Conservation (phyloP, 1,140 invertebrate species). For the Diorhabda carinulata region DNA sequence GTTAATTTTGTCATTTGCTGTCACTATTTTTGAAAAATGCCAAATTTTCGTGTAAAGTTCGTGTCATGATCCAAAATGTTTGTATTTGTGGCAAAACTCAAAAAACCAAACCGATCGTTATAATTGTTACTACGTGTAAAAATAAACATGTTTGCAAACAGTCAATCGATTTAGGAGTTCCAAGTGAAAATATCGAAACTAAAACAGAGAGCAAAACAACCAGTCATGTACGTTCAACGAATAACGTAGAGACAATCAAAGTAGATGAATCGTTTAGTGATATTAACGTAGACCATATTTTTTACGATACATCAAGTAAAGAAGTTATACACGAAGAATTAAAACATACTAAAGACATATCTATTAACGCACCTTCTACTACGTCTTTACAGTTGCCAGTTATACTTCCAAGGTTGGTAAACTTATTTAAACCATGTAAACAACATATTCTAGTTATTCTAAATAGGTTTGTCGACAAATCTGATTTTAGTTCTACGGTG, state of each 20-base stretch:
- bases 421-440: too few relatives aligned
- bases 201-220: too few relatives aligned
- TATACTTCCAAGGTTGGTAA: conserved; percentile 1
- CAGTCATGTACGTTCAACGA: too few relatives aligned
- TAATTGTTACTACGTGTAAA: conserved; percentile 7
- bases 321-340: too few relatives aligned
- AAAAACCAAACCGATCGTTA: conserved; percentile 13
- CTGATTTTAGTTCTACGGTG: too few relatives aligned
- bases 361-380: conserved; percentile 7
- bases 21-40: neutral
- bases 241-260: neutral
- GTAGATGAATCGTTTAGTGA: neutral
- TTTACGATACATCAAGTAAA: too few relatives aligned
- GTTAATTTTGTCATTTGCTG: too few relatives aligned
- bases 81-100: conserved; percentile 10
- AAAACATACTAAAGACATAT: neutral
- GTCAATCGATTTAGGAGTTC: too few relatives aligned
- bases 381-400: conserved; percentile 12
- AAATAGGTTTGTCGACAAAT: too few relatives aligned
- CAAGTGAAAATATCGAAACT: too few relatives aligned
- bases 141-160: neutral
- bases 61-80: conserved; percentile 9
- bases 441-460: too few relatives aligned
- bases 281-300: neutral
- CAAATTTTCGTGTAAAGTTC: neutral